Percentiles rank a stretch among this genome's conserved stretches.
phyloP scores from a whole-genome alignment of 2,113 vertebrate species.

The Chunga burmeisteri region DNA sequence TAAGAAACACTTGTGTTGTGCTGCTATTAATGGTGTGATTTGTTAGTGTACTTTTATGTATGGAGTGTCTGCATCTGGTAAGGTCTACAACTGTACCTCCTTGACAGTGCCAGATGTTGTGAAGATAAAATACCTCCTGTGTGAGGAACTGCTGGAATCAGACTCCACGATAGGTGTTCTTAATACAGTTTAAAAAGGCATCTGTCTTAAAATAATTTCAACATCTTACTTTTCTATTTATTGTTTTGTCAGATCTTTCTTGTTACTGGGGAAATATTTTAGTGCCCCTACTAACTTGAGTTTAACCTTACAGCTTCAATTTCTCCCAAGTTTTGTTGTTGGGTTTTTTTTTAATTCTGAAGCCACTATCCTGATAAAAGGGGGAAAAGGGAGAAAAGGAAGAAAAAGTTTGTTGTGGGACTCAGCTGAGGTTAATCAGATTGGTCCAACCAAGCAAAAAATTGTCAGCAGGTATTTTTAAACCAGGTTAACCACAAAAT shows the following conservation, averaged over 20 bases:
- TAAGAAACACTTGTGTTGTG: slow-evolving; percentile 57
- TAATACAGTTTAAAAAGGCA: slow-evolving; percentile 78
- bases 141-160: slow-evolving; percentile 67
- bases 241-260: slow-evolving; percentile 52
- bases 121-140: slow-evolving; percentile 78
- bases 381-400: neutral
- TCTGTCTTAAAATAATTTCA: slow-evolving; percentile 77
- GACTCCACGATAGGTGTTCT: slow-evolving; percentile 70
- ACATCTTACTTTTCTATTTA: slow-evolving; percentile 71
- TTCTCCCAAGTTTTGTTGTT: neutral
- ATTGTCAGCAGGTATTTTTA: neutral
- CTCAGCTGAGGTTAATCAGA: neutral
- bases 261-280: slow-evolving; percentile 3
- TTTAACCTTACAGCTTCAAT: neutral
- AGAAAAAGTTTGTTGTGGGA: neutral
- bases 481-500: neutral
- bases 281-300: neutral
- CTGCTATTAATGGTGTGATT: slow-evolving; percentile 62
- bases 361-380: neutral
- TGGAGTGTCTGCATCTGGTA: slow-evolving; percentile 69
- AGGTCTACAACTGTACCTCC: slow-evolving; percentile 64
- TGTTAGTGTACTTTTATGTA: slow-evolving; percentile 71
- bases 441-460: neutral
- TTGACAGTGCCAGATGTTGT: slow-evolving; percentile 79
- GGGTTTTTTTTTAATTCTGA: neutral